Conservation (phyloP, 1,140 invertebrate species). For the Dreissena rostriformis region DNA sequence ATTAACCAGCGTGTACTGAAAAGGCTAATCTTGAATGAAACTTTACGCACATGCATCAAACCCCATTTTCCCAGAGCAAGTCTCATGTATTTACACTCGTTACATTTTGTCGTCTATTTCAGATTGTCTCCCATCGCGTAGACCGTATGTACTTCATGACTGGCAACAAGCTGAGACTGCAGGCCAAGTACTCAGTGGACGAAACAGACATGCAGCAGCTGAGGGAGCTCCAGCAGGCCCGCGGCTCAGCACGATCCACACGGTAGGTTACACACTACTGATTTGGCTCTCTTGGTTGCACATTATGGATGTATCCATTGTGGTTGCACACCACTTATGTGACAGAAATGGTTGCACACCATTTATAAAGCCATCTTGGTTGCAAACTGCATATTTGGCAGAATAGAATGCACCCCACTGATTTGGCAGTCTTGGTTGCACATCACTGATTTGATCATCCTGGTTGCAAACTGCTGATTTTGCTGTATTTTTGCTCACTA, state of each 20-base stretch:
- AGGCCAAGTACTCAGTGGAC: slow-evolving; percentile 46
- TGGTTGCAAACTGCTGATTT: no score
- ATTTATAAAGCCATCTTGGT: no score
- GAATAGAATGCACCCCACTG: no score
- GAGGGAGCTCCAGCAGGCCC: slow-evolving; percentile 28
- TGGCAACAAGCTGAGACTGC: slow-evolving; percentile 43
- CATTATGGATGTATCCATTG: no score
- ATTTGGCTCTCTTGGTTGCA: not conserved
- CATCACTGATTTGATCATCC: no score
- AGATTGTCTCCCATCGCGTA: slow-evolving; percentile 56
- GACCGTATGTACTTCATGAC: slow-evolving; percentile 59
- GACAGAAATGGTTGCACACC: no score
- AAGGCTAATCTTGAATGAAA: no score
- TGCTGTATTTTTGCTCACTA: no score
- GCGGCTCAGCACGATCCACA: slow-evolving; percentile 21
- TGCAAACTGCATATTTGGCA: no score
- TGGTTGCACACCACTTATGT: no score
- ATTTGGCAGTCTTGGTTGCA: no score
- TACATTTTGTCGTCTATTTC: not conserved
- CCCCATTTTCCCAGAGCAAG: not conserved
- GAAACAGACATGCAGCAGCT: slow-evolving; percentile 38
- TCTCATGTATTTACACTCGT: not conserved
- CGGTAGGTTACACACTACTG: slow-evolving; percentile 17
- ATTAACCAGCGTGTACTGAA: no score
- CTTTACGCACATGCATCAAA: not conserved